Conservation (phyloP, 92 coral and sea anemone species). For the Meandrina meandrites region DNA sequence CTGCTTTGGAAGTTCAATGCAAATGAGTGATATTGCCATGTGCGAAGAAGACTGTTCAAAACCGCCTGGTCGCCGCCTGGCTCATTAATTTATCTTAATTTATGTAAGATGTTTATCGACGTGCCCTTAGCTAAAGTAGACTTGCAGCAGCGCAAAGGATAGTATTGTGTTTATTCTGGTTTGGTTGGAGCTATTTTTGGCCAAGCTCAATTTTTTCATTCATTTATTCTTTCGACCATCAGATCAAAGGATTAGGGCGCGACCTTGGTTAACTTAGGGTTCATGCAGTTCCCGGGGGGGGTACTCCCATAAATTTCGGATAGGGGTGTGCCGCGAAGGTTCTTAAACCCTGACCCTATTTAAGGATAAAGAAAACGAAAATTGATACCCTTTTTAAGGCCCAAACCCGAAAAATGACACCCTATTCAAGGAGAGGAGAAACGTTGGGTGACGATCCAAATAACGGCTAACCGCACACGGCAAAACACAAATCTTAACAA, state of each 20-base stretch:
- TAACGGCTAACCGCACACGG: too few relatives aligned
- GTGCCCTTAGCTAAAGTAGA: not conserved
- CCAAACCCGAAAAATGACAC: too few relatives aligned
- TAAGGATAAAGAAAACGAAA: too few relatives aligned
- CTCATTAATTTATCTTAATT: not conserved
- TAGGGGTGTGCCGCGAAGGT: too few relatives aligned
- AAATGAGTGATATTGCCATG: not conserved
- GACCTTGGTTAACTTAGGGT: not conserved
- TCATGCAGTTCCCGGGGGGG: not conserved
- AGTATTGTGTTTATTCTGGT: not conserved
- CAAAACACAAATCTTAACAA: too few relatives aligned
- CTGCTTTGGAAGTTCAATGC: not conserved
- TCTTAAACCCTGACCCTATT: too few relatives aligned
- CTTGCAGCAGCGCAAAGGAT: not conserved
- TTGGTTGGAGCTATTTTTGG: constrained; percentile 2
- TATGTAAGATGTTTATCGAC: constrained; percentile 15
- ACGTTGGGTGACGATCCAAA: too few relatives aligned
- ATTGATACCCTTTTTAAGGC: too few relatives aligned
- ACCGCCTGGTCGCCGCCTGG: not conserved
- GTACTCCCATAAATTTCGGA: too few relatives aligned
- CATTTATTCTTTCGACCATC: not conserved
- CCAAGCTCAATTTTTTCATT: not conserved
- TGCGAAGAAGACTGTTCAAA: not conserved
- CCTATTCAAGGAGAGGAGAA: too few relatives aligned
- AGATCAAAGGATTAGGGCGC: not conserved